A percentile compares a stretch with the other conserved stretches of the same genome.
These are phyloP conservation scores for Egretta garzetta DNA, from an alignment of 2,113 vertebrate genomes.

Conservation along the genomic window DNA sequence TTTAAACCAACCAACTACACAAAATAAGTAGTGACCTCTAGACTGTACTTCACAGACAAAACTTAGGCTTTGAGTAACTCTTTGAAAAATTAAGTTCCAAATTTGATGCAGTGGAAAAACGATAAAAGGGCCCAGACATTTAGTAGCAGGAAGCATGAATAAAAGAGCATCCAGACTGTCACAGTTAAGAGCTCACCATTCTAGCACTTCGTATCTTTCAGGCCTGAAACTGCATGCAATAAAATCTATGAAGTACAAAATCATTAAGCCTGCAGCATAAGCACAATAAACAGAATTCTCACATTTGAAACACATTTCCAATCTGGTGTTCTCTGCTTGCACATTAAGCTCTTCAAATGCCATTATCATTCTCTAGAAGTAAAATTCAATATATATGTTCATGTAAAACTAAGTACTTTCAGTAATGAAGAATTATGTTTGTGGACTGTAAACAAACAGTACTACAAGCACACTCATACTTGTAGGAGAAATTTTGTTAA, in stretches of 20 bases:
- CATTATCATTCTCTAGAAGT: constrained; percentile 81
- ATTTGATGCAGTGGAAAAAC: not conserved
- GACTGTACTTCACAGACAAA: not conserved
- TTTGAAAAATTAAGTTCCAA: not conserved
- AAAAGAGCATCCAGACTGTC: not conserved
- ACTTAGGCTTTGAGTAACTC: not conserved
- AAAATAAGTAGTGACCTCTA: not conserved
- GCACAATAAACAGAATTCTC: constrained; percentile 6
- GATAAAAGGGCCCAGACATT: not conserved
- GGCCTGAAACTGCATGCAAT: not conserved
- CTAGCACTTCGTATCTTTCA: not conserved
- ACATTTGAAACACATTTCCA: constrained; percentile 82
- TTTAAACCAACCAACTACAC: not conserved
- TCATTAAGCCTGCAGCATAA: not conserved
- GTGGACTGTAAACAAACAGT: not conserved
- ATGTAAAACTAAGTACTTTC: not conserved
- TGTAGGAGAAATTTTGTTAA: not conserved
- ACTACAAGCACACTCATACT: not conserved
- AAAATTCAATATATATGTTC: not conserved
- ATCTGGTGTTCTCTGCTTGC: constrained; percentile 82
- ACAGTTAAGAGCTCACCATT: not conserved
- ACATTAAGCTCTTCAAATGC: constrained; percentile 86
- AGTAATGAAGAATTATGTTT: not conserved
- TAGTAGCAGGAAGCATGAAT: not conserved
- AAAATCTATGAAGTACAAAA: not conserved